phyloP scores from a whole-genome alignment of 2,888 invertebrate genomes.

The Cyclophora punctaria region DNA sequence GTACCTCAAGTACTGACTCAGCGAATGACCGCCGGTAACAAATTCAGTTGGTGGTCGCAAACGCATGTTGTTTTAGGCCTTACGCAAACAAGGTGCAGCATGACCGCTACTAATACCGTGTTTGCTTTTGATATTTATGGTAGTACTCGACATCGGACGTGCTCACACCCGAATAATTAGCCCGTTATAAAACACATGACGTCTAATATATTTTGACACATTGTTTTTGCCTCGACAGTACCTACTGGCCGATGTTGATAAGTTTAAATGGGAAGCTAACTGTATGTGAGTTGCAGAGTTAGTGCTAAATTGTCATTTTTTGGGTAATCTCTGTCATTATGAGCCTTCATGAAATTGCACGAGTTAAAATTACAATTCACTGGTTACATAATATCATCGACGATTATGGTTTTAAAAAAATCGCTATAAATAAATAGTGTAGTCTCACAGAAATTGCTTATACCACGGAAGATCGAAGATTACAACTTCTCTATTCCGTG shows the following conservation, averaged over 20 bases:
- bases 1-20: conserved; percentile 60
- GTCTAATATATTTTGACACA: conserved; percentile 29
- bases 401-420: too few relatives aligned
- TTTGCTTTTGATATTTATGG: conserved; percentile 70
- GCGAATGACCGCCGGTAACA: conserved; percentile 62
- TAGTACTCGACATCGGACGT: conserved; percentile 43
- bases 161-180: conserved; percentile 66
- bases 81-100: conserved; percentile 64
- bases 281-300: too few relatives aligned
- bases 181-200: conserved; percentile 63
- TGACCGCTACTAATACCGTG: conserved; percentile 69
- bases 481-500: too few relatives aligned
- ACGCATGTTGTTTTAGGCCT: conserved; percentile 73
- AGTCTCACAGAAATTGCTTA: too few relatives aligned
- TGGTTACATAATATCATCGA: too few relatives aligned
- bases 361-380: too few relatives aligned
- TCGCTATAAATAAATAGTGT: too few relatives aligned
- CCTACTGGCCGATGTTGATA: conserved; percentile 4
- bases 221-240: conserved; percentile 26
- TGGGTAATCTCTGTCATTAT: too few relatives aligned
- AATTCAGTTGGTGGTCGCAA: conserved; percentile 63
- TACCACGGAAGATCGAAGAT: too few relatives aligned
- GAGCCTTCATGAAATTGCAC: too few relatives aligned
- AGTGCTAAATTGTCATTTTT: too few relatives aligned
- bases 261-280: too few relatives aligned